These are phyloP conservation scores for Zaprionus capensis DNA, from an alignment of 1,140 invertebrate genomes.

Conservation along the genomic window DNA sequence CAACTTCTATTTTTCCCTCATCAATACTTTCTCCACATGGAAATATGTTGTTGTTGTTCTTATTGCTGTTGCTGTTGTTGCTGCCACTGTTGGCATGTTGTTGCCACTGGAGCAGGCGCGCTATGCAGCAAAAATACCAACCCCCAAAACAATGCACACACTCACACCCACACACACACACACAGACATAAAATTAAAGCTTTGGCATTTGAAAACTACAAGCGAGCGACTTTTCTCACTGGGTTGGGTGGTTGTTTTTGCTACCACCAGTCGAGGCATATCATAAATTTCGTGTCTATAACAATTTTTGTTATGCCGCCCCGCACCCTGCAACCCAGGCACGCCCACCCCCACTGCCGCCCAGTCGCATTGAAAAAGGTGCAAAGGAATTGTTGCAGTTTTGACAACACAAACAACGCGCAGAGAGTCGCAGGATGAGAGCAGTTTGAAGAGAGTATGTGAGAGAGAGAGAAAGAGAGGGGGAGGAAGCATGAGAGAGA, in stretches of 20 bases:
- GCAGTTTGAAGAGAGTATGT: conserved; percentile 7
- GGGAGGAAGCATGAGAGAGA: not conserved
- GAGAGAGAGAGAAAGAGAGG: conserved; percentile 7
- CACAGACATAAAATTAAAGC: conserved; percentile 54
- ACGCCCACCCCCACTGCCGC: not conserved
- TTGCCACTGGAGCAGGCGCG: conserved; percentile 75
- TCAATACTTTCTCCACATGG: conserved; percentile 69
- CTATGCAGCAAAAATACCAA: conserved; percentile 66
- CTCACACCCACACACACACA: conserved; percentile 42
- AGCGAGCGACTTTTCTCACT: conserved; percentile 38
- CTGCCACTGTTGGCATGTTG: conserved; percentile 48
- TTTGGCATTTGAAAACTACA: conserved; percentile 80
- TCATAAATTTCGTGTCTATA: conserved; percentile 82
- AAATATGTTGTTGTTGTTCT: conserved; percentile 47
- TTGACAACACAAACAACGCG: conserved; percentile 35
- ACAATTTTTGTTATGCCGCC: conserved; percentile 71
- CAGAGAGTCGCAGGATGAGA: not conserved
- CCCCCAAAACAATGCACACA: conserved; percentile 60
- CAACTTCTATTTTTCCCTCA: conserved; percentile 82
- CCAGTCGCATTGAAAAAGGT: conserved; percentile 49
- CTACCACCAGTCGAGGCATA: conserved; percentile 58
- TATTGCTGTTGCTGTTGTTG: conserved; percentile 56
- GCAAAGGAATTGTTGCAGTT: conserved; percentile 80
- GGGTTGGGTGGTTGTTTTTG: conserved; percentile 73
- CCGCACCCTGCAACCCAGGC: not conserved